Conservation (phyloP, 2,888 invertebrate species). For the Luperina nickerlii region DNA sequence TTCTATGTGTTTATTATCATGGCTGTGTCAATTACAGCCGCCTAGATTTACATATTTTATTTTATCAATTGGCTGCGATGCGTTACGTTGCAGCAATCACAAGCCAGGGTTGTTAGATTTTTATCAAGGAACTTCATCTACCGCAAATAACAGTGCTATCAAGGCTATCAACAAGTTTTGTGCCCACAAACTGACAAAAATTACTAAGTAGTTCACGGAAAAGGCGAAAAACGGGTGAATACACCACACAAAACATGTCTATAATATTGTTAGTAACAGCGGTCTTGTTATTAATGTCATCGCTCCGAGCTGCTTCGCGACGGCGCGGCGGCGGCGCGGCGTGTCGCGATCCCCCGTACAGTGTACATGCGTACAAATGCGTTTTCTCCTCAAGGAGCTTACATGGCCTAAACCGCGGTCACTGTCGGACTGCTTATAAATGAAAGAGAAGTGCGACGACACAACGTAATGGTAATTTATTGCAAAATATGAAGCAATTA, state of each 20-base stretch:
- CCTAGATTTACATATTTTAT: neutral
- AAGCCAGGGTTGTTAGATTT: neutral
- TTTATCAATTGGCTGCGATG: neutral
- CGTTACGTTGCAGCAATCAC: neutral
- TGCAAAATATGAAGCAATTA: too few species aligned
- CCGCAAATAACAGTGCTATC: too few species aligned
- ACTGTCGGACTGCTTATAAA: too few species aligned
- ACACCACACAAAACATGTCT: neutral
- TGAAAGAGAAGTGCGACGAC: too few species aligned
- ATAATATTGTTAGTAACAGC: neutral
- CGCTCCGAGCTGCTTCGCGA: neutral
- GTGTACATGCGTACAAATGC: too few species aligned
- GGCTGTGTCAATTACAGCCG: neutral
- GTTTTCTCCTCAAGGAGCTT: too few species aligned
- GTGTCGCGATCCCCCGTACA: neutral
- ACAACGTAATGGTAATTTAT: too few species aligned
- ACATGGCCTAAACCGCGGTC: too few species aligned
- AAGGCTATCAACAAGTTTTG: neutral
- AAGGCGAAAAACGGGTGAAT: neutral
- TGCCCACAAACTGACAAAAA: neutral
- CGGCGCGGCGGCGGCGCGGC: too few species aligned
- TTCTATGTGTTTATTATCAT: neutral
- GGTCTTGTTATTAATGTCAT: slow-evolving; percentile 5
- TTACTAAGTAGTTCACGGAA: neutral
- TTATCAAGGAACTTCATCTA: neutral